These are phyloP conservation scores for Cephalopholis sonnerati DNA, from an alignment of 2,113 vertebrate genomes.

Conservation along the genomic window DNA sequence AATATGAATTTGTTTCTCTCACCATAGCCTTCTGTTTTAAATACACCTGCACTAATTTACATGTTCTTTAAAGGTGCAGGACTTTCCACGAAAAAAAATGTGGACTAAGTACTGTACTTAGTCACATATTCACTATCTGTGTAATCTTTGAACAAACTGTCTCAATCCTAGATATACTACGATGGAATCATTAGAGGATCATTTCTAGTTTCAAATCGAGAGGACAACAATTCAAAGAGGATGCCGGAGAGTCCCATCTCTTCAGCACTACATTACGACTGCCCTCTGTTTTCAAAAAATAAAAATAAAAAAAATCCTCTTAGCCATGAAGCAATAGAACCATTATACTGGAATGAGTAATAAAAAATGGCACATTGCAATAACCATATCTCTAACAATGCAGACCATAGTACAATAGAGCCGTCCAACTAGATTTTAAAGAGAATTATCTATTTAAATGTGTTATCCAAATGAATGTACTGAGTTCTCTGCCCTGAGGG, in stretches of 20 bases:
- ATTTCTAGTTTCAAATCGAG: neutral
- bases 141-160: neutral
- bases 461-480: slow-evolving; percentile 41
- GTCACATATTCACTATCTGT: neutral
- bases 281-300: neutral
- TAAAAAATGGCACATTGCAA: slow-evolving; percentile 10
- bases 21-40: too few species aligned
- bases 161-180: neutral
- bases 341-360: slow-evolving; percentile 1
- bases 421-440: slow-evolving; percentile 19
- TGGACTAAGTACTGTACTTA: neutral
- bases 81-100: neutral
- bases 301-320: neutral
- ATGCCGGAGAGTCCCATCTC: neutral
- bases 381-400: slow-evolving; percentile 14
- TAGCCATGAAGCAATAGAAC: neutral
- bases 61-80: neutral
- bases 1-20: too few species aligned
- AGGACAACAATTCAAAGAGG: neutral
- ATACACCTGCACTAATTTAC: too few species aligned
- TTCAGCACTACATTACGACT: neutral
- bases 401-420: slow-evolving; percentile 22
- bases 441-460: slow-evolving; percentile 36
- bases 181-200: neutral
- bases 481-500: neutral